These are phyloP conservation scores for Oxytorus armatus DNA, from an alignment of 2,888 invertebrate species.

Conservation along the genomic window DNA sequence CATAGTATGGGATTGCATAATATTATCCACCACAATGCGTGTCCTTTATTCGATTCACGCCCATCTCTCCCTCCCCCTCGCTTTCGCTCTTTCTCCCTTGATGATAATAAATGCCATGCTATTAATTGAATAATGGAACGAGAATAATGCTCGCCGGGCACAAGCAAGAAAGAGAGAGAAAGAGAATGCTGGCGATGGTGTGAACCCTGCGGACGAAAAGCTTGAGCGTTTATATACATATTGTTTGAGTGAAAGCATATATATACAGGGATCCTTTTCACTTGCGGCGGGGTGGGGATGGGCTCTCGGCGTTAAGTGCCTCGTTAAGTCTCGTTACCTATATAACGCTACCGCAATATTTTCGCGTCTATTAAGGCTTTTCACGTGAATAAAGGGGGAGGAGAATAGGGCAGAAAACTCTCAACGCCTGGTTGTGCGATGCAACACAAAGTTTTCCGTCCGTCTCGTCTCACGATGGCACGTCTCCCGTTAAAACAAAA, in stretches of 20 bases:
- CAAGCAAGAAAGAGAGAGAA: slow-evolving; percentile 31
- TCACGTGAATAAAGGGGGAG: slow-evolving; percentile 35
- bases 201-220: slow-evolving; percentile 37
- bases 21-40: slow-evolving; percentile 78
- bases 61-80: slow-evolving; percentile 53
- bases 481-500: slow-evolving; percentile 62
- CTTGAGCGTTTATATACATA: slow-evolving; percentile 22
- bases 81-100: slow-evolving; percentile 47
- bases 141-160: slow-evolving; percentile 76
- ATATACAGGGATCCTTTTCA: slow-evolving; percentile 69
- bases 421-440: slow-evolving; percentile 29
- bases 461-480: slow-evolving; percentile 42
- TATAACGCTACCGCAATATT: slow-evolving; percentile 77
- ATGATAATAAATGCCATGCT: slow-evolving; percentile 78
- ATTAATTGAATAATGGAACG: slow-evolving; percentile 82
- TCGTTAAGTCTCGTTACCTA: slow-evolving; percentile 74
- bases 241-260: slow-evolving; percentile 36
- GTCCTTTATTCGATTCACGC: slow-evolving; percentile 77
- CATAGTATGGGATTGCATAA: slow-evolving; percentile 67
- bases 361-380: slow-evolving; percentile 79
- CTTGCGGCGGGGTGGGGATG: slow-evolving; percentile 68
- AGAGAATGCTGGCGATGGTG: slow-evolving; percentile 18
- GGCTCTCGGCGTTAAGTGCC: slow-evolving; percentile 74
- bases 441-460: slow-evolving; percentile 64
- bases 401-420: slow-evolving; percentile 2